Evolutionary conservation across 1,140 invertebrate species (phyloP), one percentile per base, ranked within the genome.

Genomic region (Theocolax elegans): DNA sequence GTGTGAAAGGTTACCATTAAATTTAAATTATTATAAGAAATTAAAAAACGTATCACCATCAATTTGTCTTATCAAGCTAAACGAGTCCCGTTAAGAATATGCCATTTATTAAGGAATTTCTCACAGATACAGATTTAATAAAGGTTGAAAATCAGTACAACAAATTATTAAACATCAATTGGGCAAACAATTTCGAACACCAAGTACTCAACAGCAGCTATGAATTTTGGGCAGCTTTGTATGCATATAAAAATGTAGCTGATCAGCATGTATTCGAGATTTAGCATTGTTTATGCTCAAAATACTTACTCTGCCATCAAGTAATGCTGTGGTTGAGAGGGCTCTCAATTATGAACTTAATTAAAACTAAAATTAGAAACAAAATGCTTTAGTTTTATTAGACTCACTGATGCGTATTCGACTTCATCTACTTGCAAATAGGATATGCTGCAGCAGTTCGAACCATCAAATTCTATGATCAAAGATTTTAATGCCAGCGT

Each of bases 351-450:
- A 74, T 74, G 73, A 72, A 74, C 31, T 40, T 38, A 13, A 51
- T 72, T 12, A 70, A 74, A 74, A 72, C 58, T 29, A 72, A 74
- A 49, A 21, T 56, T 13, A 44, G 73, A 44, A 74, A 74, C 54
- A 72, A 21, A 23, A 44, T 74, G 53, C 23, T 49, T 63, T 71
- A 15, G 13, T 46, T 3, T 62, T 76, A 21, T 48, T 76, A 23
- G 65, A 74, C 38, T 58, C 76, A 7, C 12, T 78, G 10, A 46
- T 78, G 6, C 25, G 75, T 23, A 75, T 74, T 23, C 29, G 68
- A 6, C 10, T 74, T 9, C 65, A 64, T 46, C 62, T 74, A 13
- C 27, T 59, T n/a, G 29, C 59, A n/a, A 21, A 17, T 35, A 35
- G 10, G 4, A 35, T 35, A 6, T 35, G 31, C 10, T 35, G 31